phyloP scores from a whole-genome alignment of 2,113 vertebrate species.

The Sylvia atricapilla region DNA sequence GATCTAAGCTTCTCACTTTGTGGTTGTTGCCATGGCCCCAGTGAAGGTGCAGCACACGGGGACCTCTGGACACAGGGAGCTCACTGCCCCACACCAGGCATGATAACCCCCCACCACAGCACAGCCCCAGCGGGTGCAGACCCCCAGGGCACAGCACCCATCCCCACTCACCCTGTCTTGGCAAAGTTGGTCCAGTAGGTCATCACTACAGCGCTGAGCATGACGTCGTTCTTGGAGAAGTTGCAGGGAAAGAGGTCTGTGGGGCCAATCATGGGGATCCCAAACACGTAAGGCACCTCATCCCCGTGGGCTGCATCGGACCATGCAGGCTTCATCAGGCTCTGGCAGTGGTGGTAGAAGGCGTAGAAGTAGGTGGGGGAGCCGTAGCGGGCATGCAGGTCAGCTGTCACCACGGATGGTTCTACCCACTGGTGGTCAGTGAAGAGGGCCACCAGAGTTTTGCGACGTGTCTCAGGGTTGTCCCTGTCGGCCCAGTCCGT shows the following conservation, averaged over 20 bases:
- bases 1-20: neutral
- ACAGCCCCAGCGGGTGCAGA: neutral
- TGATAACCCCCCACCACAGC: neutral
- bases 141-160: neutral
- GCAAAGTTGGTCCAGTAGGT: constrained; percentile 99
- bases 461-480: constrained; percentile 94
- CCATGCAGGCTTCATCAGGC: constrained; percentile 98
- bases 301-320: constrained; percentile 97
- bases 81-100: neutral
- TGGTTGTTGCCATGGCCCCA: neutral
- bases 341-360: constrained; percentile 99
- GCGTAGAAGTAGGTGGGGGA: constrained; percentile 98
- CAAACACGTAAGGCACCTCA: constrained; percentile 97
- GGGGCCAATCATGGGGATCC: constrained; percentile 96
- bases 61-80: neutral
- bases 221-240: constrained; percentile 98
- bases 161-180: constrained; percentile 92
- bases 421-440: constrained; percentile 99
- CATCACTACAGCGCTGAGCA: constrained; percentile 99
- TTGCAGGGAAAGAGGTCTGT: constrained; percentile 98
- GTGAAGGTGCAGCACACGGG: neutral
- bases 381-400: constrained; percentile 95
- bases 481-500: constrained; percentile 98
- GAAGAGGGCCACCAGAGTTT: constrained; percentile 96
- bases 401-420: constrained; percentile 93